Base-by-base conservation (phyloP, 2,888 invertebrate genomes). In the Aphidoletes aphidimyza region DNA sequence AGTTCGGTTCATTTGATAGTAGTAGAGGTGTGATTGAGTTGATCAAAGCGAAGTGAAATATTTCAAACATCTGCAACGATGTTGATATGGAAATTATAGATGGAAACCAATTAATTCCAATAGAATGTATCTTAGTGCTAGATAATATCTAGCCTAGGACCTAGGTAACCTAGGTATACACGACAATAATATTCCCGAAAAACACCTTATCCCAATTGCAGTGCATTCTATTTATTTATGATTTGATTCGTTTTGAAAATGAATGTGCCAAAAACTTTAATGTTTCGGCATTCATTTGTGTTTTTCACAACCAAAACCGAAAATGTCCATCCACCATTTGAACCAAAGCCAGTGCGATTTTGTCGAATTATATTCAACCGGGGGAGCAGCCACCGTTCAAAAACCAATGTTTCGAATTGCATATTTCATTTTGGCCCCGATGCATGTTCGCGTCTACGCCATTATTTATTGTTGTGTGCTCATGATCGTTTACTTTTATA, bases 401-500 rank as follows among this genome's bases (percentile, higher is more conserved):
- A 69, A 69, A 69, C 69, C 30, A 14, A 69, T 69, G 69, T 69
- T n/a, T 69, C 69, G 69, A 11, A 14, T 34, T 34, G 69, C 30
- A 69, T 69, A 19, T 69, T 30, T 30, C 30, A 30, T 30, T 30
- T 34, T 69, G 14, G 26, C n/a, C 14, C n/a, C 2, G 69, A 17
- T 30, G 14, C 69, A n/a, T 30, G 54, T 14, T 9, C 22, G 0
- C 69, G 34, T 69, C 69, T 0, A 69, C 69, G 11, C 11, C 17
- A 14, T 69, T 69, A 69, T 69, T 69, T 69, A 69, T 69, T 69
- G 34, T 69, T 69, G 69, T 69, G 69, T 69, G 69, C 11, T 30
- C 34, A 17, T n/a, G 0, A 34, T 30, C 69, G 19, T 54, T 54
- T 54, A 26, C 22, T 54, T 54, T n/a, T n/a, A n/a, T n/a, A n/a